Conservation (phyloP, 53 echinoderm and acorn worm genomes). For the Paracentrotus lividus region DNA sequence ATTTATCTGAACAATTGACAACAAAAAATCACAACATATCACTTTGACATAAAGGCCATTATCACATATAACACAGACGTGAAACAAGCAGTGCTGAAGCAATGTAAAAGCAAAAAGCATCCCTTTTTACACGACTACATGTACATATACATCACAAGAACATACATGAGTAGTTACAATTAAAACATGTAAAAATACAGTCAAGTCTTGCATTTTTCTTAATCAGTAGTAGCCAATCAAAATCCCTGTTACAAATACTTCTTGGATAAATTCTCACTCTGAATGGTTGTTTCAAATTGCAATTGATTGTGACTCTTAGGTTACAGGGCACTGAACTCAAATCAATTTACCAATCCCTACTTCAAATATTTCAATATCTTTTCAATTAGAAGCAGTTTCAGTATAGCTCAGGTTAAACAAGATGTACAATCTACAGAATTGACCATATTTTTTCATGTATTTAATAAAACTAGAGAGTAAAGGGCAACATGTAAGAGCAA, state of each 20-base stretch:
- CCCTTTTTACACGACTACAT: neutral
- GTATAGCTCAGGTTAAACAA: too few relatives aligned
- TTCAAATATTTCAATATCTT: too few relatives aligned
- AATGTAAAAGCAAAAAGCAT: neutral
- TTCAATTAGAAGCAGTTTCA: too few relatives aligned
- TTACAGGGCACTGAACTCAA: too few relatives aligned
- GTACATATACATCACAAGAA: neutral
- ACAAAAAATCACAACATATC: neutral
- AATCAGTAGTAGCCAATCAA: too few relatives aligned
- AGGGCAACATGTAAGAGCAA: too few relatives aligned
- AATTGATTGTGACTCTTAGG: too few relatives aligned
- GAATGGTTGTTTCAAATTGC: too few relatives aligned
- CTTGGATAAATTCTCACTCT: too few relatives aligned
- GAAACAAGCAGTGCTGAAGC: conserved; percentile 3
- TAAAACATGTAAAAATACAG: conserved; percentile 4
- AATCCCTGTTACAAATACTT: too few relatives aligned
- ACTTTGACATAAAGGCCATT: neutral
- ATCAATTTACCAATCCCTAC: too few relatives aligned
- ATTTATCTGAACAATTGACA: neutral
- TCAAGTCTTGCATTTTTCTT: neutral
- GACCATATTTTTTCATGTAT: neutral
- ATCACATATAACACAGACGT: neutral
- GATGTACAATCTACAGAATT: neutral
- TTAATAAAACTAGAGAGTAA: neutral
- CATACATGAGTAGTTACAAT: neutral